These are phyloP conservation scores for Ardeotis arabs DNA, from an alignment of 2,113 vertebrate species.

Conservation along the genomic window DNA sequence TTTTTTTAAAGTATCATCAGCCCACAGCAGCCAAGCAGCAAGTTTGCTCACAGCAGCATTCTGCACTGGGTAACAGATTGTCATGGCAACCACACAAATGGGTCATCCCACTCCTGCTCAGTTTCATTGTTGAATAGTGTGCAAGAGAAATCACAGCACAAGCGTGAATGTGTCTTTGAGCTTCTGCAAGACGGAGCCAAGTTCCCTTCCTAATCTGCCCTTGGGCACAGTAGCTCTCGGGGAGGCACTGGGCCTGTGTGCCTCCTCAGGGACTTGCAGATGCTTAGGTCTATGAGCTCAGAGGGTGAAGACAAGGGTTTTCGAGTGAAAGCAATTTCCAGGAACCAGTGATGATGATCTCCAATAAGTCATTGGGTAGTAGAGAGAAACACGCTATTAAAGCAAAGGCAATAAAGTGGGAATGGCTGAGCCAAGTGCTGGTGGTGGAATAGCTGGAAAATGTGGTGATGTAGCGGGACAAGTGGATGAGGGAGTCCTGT, in stretches of 20 bases:
- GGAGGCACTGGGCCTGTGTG: background rate
- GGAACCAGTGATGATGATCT: background rate
- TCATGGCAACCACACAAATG: slow-evolving; percentile 64
- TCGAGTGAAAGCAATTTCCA: background rate
- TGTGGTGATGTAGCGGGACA: background rate
- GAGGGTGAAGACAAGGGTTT: background rate
- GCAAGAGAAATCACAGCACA: background rate
- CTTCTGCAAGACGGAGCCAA: background rate
- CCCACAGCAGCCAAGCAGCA: slow-evolving; percentile 10
- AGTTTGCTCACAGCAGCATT: background rate
- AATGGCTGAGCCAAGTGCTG: background rate
- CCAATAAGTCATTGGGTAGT: background rate
- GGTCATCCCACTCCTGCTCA: slow-evolving; percentile 4
- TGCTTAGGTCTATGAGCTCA: background rate
- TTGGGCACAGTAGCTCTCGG: fast-evolving
- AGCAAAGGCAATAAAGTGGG: background rate
- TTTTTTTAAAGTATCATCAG: background rate
- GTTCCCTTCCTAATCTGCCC: background rate
- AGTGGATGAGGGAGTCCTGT: background rate
- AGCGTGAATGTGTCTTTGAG: background rate
- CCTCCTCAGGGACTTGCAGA: background rate
- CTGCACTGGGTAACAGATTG: background rate
- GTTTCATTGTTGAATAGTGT: background rate
- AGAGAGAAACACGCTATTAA: background rate
- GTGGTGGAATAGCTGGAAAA: background rate